Evolutionary conservation across 2,888 invertebrate species (phyloP).

Genomic region (Lymantria dispar): DNA sequence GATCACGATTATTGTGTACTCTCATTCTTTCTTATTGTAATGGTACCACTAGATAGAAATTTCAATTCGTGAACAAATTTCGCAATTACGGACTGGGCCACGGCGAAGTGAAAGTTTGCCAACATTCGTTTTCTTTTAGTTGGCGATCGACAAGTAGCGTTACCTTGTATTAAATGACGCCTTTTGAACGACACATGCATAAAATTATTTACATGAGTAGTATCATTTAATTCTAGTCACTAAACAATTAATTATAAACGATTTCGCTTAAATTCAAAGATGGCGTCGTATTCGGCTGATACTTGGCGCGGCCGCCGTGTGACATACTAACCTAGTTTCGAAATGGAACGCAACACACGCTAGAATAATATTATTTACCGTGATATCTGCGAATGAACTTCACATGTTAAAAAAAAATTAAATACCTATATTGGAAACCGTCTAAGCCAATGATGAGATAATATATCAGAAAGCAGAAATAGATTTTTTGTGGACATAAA

Average conservation of each 20-base stretch:
- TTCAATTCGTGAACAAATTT: slow-evolving; percentile 50
- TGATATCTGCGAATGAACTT: slow-evolving; percentile 44
- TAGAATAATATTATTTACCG: slow-evolving; percentile 59
- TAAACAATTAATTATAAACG: slow-evolving; percentile 26
- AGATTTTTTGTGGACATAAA: no score
- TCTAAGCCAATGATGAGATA: no score
- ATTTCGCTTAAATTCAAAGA: slow-evolving; percentile 65
- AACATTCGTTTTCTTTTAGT: slow-evolving; percentile 60
- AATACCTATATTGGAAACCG: no score
- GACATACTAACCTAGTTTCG: slow-evolving; percentile 80
- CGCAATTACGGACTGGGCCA: slow-evolving; percentile 51
- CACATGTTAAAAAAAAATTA: no score
- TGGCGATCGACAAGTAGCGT: slow-evolving; percentile 26
- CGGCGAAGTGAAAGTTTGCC: slow-evolving; percentile 68
- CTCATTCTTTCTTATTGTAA: slow-evolving; percentile 12
- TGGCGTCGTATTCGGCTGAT: slow-evolving; percentile 69
- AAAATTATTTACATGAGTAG: slow-evolving; percentile 4
- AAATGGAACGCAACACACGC: slow-evolving; percentile 78
- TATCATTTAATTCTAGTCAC: slow-evolving; percentile 10
- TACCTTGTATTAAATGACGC: slow-evolving; percentile 27
- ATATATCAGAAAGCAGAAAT: no score
- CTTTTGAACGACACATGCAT: slow-evolving; percentile 10
- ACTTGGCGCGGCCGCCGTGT: slow-evolving; percentile 72
- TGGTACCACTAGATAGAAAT: slow-evolving; percentile 20
- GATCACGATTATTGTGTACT: slow-evolving; percentile 11